phyloP scores from a whole-genome alignment of 2,113 vertebrate genomes.

The Campylorhamphus procurvoides region DNA sequence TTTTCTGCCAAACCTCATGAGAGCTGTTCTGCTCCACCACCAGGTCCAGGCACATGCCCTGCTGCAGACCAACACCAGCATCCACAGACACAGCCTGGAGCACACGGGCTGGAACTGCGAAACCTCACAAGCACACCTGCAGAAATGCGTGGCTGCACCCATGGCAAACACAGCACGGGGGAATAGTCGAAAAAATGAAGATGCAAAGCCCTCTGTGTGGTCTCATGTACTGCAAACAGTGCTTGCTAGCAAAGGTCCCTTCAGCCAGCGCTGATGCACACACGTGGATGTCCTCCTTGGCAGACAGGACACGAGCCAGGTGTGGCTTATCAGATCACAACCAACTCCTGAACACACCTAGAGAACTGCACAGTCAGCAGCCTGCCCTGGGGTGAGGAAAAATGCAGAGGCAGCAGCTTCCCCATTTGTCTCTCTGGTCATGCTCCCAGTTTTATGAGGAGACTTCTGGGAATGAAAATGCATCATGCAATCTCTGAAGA shows the following conservation, averaged over 20 bases:
- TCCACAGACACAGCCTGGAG: not conserved
- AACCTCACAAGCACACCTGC: not conserved
- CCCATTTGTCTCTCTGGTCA: not conserved
- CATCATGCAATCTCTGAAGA: not conserved
- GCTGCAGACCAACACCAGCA: accelerated
- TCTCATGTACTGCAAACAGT: not conserved
- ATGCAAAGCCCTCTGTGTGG: not conserved
- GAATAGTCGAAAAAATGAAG: not conserved
- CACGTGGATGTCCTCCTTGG: not conserved
- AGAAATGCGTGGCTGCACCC: accelerated
- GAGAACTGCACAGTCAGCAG: not conserved
- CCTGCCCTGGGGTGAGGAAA: not conserved
- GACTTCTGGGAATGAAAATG: not conserved
- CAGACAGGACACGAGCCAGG: not conserved
- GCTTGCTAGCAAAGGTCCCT: not conserved
- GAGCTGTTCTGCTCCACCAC: not conserved
- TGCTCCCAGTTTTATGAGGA: not conserved
- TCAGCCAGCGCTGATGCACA: not conserved
- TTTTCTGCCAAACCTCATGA: constrained; percentile 35
- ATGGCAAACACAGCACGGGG: accelerated
- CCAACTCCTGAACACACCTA: not conserved
- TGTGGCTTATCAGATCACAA: not conserved
- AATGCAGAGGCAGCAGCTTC: not conserved
- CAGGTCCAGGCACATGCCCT: not conserved
- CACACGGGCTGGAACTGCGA: accelerated